phyloP scores from a whole-genome alignment of 2,797 vertebrate genomes.

The Cercopithecus mitis region DNA sequence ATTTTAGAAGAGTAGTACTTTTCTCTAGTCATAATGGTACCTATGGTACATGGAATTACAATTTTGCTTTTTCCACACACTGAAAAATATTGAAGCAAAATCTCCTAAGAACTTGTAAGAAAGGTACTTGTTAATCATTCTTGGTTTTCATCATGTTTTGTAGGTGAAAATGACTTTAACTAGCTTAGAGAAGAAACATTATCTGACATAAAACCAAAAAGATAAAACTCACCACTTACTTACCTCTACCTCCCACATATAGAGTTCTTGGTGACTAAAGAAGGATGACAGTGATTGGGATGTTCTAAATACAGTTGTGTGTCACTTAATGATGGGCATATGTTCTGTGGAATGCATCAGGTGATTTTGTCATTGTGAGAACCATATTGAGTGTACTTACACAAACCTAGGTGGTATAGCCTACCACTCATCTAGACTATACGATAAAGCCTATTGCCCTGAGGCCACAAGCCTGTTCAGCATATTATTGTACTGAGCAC shows the following conservation, averaged over 20 bases:
- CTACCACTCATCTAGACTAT: neutral
- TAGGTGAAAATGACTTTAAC: neutral
- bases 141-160: neutral
- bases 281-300: neutral
- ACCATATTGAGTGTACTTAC: neutral
- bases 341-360: neutral
- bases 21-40: too few species aligned
- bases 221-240: neutral
- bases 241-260: neutral
- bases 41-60: neutral
- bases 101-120: neutral
- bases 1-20: neutral
- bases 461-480: neutral
- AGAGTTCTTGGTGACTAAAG: neutral
- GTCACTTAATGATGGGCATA: neutral
- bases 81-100: neutral
- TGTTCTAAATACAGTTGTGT: neutral
- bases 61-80: neutral
- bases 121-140: neutral
- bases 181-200: neutral
- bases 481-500: neutral
- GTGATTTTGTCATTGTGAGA: neutral
- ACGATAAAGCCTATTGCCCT: neutral
- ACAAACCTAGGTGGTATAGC: neutral
- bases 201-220: neutral